phyloP scores from a whole-genome alignment of 2,113 vertebrate species.

The Trinectes maculatus region DNA sequence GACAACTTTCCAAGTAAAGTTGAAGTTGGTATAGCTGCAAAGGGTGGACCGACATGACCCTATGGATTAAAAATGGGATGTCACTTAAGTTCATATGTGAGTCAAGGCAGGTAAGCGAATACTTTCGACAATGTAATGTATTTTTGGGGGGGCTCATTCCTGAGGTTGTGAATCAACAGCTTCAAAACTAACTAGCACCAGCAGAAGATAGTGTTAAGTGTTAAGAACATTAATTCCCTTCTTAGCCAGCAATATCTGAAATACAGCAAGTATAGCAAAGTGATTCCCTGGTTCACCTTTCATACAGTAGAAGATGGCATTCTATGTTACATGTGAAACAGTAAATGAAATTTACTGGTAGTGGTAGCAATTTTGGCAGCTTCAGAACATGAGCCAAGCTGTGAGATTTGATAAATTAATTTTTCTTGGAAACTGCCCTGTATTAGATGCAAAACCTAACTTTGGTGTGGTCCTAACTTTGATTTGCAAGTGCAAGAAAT shows the following conservation, averaged over 20 bases:
- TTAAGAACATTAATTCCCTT: constrained; percentile 25
- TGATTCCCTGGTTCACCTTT: constrained; percentile 8
- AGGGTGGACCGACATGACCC: too few species aligned
- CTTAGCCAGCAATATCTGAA: neutral
- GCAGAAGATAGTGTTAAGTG: neutral
- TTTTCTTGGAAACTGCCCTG: neutral
- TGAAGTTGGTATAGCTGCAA: too few species aligned
- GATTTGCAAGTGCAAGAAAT: constrained; percentile 18
- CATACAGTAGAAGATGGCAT: constrained; percentile 39
- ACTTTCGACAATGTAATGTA: too few species aligned
- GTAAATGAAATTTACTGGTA: constrained; percentile 39
- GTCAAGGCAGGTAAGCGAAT: too few species aligned
- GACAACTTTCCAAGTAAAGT: too few species aligned
- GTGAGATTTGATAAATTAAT: constrained; percentile 21
- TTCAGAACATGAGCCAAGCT: constrained; percentile 4
- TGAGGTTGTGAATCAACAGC: too few species aligned
- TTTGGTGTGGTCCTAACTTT: constrained; percentile 40
- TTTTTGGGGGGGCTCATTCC: too few species aligned
- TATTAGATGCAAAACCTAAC: too few species aligned
- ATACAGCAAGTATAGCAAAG: constrained; percentile 7
- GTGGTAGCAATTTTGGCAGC: constrained; percentile 35
- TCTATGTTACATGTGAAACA: constrained; percentile 25
- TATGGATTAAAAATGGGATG: too few species aligned
- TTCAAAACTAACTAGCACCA: too few species aligned
- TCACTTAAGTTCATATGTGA: too few species aligned